phyloP scores from a whole-genome alignment of 35 echinoderm and acorn worm species.

The Chiridota heheva region DNA sequence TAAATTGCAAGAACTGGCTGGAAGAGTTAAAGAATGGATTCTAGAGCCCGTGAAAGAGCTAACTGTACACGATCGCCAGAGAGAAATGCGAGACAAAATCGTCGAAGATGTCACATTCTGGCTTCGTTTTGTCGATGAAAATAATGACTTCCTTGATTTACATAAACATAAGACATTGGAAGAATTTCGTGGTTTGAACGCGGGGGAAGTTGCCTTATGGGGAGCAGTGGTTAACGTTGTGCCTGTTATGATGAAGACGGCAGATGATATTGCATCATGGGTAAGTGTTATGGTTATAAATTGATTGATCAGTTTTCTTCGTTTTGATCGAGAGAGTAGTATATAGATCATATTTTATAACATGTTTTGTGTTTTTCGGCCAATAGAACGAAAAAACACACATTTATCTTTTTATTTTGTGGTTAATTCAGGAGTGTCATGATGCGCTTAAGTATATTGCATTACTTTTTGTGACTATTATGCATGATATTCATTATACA shows the following conservation, averaged over 20 bases:
- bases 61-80: conserved; percentile 71
- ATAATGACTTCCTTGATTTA: conserved; percentile 88
- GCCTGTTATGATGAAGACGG: conserved; percentile 80
- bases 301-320: not conserved
- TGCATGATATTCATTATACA: too few relatives aligned
- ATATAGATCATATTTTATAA: not conserved
- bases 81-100: conserved; percentile 60
- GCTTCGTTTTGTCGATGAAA: conserved; percentile 70
- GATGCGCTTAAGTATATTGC: too few relatives aligned
- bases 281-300: too few relatives aligned
- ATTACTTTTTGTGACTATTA: too few relatives aligned
- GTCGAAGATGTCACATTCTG: conserved; percentile 70
- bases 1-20: conserved; percentile 53
- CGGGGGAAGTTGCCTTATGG: conserved; percentile 80
- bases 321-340: not conserved
- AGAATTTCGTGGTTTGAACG: conserved; percentile 85
- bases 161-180: conserved; percentile 84
- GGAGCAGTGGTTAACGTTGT: conserved; percentile 92
- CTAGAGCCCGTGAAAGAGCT: conserved; percentile 71
- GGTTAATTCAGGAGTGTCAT: too few relatives aligned
- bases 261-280: conserved; percentile 65
- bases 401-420: too few relatives aligned
- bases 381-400: too few relatives aligned
- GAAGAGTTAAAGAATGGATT: conserved; percentile 73
- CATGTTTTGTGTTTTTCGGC: too few relatives aligned